Base-by-base conservation (phyloP, 2,797 vertebrate species). In the Allochrocebus solatus region DNA sequence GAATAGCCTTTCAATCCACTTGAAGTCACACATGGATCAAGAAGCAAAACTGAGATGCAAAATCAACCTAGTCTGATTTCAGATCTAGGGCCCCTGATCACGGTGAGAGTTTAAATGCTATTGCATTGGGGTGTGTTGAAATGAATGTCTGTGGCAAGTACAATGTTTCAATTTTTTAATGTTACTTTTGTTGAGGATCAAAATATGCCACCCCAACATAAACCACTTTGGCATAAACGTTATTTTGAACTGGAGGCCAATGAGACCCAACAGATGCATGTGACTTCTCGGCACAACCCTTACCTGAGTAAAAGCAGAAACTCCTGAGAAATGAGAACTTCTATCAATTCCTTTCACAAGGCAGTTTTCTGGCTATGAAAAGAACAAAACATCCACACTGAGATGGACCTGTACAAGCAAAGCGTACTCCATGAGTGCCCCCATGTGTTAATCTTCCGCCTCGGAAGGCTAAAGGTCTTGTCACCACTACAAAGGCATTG, bases 371-470 rank as follows among this genome's bases (percentile, higher is more conserved):
- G 55, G 36, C 14, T 19, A 53, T 28, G 50, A 36, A 28, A 55
- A 81, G 22, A 55, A 82, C 36, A 30, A 28, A n/a, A 41, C 30
- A 14, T 28, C 13, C 8, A 22, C n/a, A 12, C 3, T 19, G 24
- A 59, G 39, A 59, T 30, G 36, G 36, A 59, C 53, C 26, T 41
- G 53, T 36, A 82, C 36, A 41, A 39, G 8, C 24, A 4, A 81
- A 39, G 13, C n/a, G 2, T 5, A 59, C 14, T 59, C 26, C 2
- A 1, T 30, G 57, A 24, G 13, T 7, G 11, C 5, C 36, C 26
- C 0, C 14, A 2, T 30, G 19, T 3, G 24, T 57, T 59, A 1
- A 59, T 16, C 14, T 30, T 57, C 16, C 5, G 14, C 16, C 39
- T 59, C 28, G 1, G 36, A 59, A 59, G 55, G 26, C 36, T 41